A percentile compares a stretch with the other conserved stretches of the same genome.
These are phyloP conservation scores for Phragmatobia fuliginosa DNA, from an alignment of 2,888 invertebrate genomes.

Conservation along the genomic window DNA sequence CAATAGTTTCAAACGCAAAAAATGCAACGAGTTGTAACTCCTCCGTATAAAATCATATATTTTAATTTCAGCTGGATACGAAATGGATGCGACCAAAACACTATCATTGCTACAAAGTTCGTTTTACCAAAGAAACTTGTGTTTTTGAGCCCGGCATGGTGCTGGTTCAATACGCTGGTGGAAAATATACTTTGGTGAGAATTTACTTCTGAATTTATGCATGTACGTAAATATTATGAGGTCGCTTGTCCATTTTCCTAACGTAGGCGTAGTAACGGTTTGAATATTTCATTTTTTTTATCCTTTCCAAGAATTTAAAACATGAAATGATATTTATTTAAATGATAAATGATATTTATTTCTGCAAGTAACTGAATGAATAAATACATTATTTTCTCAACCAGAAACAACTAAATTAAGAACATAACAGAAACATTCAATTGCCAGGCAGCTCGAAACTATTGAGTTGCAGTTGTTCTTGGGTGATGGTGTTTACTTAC, in stretches of 20 bases:
- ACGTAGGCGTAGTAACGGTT: not conserved
- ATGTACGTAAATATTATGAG: not conserved
- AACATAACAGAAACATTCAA: too few relatives aligned
- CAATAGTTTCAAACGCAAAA: too few relatives aligned
- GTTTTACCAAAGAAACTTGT: conserved; percentile 7
- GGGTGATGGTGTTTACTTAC: not conserved
- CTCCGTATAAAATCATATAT: not conserved
- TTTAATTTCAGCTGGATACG: conserved; percentile 10
- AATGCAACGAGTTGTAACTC: not conserved
- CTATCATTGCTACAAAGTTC: conserved; percentile 11
- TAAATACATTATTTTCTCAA: not conserved
- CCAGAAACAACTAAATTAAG: not conserved
- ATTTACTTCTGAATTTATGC: not conserved
- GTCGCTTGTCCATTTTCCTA: too few relatives aligned
- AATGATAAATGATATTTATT: too few relatives aligned
- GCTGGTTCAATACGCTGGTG: conserved; percentile 9
- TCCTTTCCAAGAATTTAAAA: too few relatives aligned
- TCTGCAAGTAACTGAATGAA: too few relatives aligned
- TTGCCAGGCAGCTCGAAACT: too few relatives aligned
- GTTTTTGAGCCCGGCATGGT: conserved; percentile 15
- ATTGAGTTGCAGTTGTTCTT: too few relatives aligned
- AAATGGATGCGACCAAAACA: conserved; percentile 17
- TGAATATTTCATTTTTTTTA: not conserved
- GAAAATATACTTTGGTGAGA: conserved; percentile 13
- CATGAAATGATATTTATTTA: too few relatives aligned